phyloP scores from a whole-genome alignment of 2,113 vertebrate genomes.

The Trachemys scripta region DNA sequence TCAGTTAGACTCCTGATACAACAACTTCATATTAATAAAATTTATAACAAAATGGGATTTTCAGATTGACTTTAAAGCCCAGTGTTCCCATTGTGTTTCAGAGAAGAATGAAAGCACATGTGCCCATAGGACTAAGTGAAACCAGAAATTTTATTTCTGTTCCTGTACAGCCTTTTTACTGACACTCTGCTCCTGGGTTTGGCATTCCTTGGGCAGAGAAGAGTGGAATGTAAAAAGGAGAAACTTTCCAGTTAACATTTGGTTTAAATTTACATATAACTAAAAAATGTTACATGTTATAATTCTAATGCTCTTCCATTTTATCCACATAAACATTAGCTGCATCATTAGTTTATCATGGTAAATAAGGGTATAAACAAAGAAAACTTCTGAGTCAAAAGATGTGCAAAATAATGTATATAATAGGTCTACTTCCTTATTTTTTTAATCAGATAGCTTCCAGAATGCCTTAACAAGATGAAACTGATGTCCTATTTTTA shows the following conservation, averaged over 20 bases:
- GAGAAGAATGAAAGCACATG: conserved; percentile 65
- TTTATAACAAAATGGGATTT: conserved; percentile 72
- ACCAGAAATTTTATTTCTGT: conserved; percentile 71
- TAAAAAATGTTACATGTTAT: conserved; percentile 19
- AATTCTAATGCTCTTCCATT: conserved; percentile 7
- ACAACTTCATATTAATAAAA: conserved; percentile 62
- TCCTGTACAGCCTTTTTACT: conserved; percentile 39
- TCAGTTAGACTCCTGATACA: not conserved
- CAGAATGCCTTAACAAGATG: not conserved
- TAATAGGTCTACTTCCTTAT: not conserved
- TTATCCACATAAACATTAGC: conserved; percentile 2
- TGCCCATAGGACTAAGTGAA: conserved; percentile 61
- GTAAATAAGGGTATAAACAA: conserved; percentile 9
- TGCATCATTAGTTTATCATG: conserved; percentile 3
- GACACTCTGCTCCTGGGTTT: conserved; percentile 48
- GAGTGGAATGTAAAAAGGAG: conserved; percentile 46
- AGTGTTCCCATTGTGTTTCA: conserved; percentile 40
- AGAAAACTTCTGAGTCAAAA: not conserved
- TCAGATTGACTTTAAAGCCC: conserved; percentile 67
- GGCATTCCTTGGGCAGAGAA: conserved; percentile 44
- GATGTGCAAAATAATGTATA: not conserved
- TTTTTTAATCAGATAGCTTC: not conserved
- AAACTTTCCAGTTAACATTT: conserved; percentile 61
- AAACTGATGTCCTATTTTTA: not conserved
- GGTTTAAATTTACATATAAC: conserved; percentile 64